Conservation (phyloP, 2,888 invertebrate genomes). For the Pristionchus arcanus region DNA sequence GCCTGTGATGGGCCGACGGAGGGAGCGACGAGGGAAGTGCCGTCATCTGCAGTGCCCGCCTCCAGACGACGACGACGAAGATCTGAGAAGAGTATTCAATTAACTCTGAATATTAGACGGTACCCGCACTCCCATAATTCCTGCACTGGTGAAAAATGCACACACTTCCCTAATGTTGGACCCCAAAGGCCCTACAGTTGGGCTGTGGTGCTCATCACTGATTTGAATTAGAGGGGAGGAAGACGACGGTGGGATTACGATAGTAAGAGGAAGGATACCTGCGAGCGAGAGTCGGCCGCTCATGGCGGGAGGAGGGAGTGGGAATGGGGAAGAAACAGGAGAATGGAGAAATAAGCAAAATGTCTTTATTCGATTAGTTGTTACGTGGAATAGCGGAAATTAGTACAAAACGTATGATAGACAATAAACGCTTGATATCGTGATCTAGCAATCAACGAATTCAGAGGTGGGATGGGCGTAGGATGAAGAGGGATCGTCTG, state of each 20-base stretch:
- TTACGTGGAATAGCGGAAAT: neutral
- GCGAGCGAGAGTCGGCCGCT: constrained; percentile 40
- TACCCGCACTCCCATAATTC: no score
- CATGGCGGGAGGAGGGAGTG: neutral
- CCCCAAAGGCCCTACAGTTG: no score
- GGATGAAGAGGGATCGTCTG: neutral
- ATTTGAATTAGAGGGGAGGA: neutral
- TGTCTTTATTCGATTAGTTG: neutral
- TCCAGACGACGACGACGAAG: constrained; percentile 10
- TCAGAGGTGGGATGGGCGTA: neutral
- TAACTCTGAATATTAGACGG: no score
- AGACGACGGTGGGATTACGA: neutral
- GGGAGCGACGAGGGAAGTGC: neutral
- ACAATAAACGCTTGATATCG: neutral
- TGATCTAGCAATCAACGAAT: neutral
- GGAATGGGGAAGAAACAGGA: constrained; percentile 1
- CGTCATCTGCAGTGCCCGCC: constrained; percentile 1
- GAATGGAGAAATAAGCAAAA: neutral
- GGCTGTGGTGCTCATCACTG: no score
- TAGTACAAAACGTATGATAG: neutral
- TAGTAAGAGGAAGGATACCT: neutral
- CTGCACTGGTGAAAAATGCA: no score
- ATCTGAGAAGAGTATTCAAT: neutral
- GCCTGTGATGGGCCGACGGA: neutral
- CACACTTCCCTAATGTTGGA: no score